phyloP scores from a whole-genome alignment of 2,113 vertebrate species.

The Pagrus major region DNA sequence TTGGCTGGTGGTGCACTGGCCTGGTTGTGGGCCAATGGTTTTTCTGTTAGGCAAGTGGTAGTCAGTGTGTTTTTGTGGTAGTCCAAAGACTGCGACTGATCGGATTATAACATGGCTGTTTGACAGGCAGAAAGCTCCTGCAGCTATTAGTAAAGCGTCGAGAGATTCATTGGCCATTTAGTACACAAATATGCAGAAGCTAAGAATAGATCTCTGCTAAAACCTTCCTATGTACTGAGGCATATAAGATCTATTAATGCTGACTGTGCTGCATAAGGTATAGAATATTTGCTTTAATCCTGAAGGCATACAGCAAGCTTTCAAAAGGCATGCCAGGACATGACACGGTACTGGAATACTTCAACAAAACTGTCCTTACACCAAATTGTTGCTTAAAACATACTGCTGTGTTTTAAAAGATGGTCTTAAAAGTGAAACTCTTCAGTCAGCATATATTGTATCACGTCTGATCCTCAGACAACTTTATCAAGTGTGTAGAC shows the following conservation, averaged over 20 bases:
- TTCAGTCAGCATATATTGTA: neutral
- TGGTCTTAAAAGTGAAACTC: neutral
- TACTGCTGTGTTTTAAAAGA: neutral
- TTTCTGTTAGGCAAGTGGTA: constrained; percentile 38
- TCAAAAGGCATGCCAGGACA: neutral
- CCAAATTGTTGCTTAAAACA: neutral
- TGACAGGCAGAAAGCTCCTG: constrained; percentile 33
- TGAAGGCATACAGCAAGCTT: constrained; percentile 4
- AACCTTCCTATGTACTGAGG: constrained; percentile 23
- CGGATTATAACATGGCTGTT: constrained; percentile 36
- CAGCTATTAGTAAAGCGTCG: constrained; percentile 25
- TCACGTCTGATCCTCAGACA: neutral
- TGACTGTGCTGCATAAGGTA: constrained; percentile 12
- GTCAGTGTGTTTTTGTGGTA: constrained; percentile 50
- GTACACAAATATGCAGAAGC: constrained; percentile 23
- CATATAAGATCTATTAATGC: constrained; percentile 14
- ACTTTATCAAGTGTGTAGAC: neutral
- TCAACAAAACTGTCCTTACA: neutral
- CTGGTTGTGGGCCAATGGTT: constrained; percentile 59
- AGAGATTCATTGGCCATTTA: constrained; percentile 16
- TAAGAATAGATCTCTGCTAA: constrained; percentile 47
- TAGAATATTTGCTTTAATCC: constrained; percentile 2
- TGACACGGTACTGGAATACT: neutral
- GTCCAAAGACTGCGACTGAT: constrained; percentile 49
- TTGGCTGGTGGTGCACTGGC: constrained; percentile 53